phyloP scores from a whole-genome alignment of 2,113 vertebrate species.

The Vombatus ursinus region DNA sequence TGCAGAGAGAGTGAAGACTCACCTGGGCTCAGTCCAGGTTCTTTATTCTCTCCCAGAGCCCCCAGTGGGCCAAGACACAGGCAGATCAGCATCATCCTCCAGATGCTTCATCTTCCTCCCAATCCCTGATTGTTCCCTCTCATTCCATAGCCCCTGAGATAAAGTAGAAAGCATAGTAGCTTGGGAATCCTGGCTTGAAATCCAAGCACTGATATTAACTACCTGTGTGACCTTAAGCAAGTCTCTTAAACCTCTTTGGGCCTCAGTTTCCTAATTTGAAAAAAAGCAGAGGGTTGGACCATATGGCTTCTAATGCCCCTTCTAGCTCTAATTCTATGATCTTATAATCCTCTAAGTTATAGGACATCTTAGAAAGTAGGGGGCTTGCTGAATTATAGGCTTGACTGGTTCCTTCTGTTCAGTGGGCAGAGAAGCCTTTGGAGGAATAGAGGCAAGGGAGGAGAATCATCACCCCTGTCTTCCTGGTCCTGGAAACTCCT shows the following conservation, averaged over 20 bases:
- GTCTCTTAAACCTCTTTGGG: background rate
- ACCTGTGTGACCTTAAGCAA: background rate
- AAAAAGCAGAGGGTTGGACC: background rate
- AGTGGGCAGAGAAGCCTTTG: background rate
- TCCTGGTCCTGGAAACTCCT: conserved; percentile 35
- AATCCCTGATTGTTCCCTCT: background rate
- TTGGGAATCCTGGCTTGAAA: background rate
- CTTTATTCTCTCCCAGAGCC: no score
- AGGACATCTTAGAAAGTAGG: background rate
- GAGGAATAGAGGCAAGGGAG: background rate
- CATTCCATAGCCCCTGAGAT: background rate
- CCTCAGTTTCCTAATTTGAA: background rate
- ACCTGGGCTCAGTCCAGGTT: background rate
- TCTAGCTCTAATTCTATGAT: background rate
- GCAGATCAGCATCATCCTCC: background rate
- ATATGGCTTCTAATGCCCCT: background rate
- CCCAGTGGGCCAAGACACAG: background rate
- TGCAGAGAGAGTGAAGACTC: background rate
- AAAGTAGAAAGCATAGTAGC: background rate
- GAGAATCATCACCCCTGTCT: background rate
- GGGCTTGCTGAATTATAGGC: background rate
- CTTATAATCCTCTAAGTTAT: background rate
- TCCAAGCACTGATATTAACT: background rate
- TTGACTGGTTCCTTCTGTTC: background rate
- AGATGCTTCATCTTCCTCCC: background rate